Evolutionary conservation across 2,113 vertebrate species (phyloP), one percentile per base, ranked within the genome.

Genomic region (Alosa alosa): DNA sequence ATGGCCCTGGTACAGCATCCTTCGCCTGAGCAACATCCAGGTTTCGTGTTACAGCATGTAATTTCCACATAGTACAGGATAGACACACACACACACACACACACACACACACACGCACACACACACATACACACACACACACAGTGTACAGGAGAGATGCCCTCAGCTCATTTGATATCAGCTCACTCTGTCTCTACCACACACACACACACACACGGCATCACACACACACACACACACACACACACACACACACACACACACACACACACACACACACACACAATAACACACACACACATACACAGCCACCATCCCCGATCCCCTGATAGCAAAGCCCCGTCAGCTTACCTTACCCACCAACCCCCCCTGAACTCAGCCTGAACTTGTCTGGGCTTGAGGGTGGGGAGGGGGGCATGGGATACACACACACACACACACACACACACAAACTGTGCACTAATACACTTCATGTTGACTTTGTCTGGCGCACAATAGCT

Each of bases 341-440:
- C 39, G 25, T 11, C 81, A 88, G 68, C 82, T 81, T 86, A 84
- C 41, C 50, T 84, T 89, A 88, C 82, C 85, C 20, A 31, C 52
- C n/a, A 78, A 88, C 86, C 84, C 82, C 72, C 84, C 49, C 64
- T 91, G 86, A 91, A 88, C 88, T 89, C 50, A 11, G 22, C n/a
- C 44, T 82, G 84, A 88, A 88, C 89, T 82, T 68, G 39, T 84
- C 84, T 84, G 46, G 50, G 64, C 11, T 10, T 20, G 44, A 57
- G 4, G 31, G 57, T 6, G 22, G 20, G 22, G 55, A 49, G 36
- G 45, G 1, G 11, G 52, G 10, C 50, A 72, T 83, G 31, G 46
- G 20, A 4, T 64, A 64, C 64, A 60, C n/a, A 83, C 52, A 78
- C 17, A 84, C 25, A 31, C 64, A 72, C 64, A 72, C n/a, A n/a